phyloP scores from a whole-genome alignment of 2,797 vertebrate genomes.

The Acomys russatus region DNA sequence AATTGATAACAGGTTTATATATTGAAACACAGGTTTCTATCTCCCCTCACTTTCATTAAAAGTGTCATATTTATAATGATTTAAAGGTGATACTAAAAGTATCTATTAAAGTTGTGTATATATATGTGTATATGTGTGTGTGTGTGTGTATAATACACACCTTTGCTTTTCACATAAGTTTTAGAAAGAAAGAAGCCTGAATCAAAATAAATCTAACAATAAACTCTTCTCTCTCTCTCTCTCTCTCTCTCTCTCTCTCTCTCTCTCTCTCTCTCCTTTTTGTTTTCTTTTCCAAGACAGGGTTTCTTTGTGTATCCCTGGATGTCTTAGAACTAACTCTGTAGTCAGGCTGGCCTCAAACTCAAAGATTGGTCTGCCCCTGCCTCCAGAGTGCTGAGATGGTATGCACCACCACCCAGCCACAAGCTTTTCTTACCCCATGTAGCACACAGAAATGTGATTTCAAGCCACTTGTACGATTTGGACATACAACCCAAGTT shows the following conservation, averaged over 20 bases:
- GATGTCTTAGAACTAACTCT: neutral
- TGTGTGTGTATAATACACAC: no score
- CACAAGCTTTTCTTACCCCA: slow-evolving; percentile 12
- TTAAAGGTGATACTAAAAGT: neutral
- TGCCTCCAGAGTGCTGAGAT: neutral
- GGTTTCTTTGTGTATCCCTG: neutral
- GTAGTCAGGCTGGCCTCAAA: neutral
- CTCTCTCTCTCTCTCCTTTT: neutral
- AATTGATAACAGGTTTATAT: neutral
- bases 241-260: neutral
- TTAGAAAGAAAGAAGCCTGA: neutral
- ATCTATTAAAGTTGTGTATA: neutral
- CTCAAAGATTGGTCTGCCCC: neutral
- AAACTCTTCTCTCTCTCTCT: neutral
- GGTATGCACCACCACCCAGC: neutral
- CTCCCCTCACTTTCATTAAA: slow-evolving; percentile 4
- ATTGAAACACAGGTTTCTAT: slow-evolving; percentile 4
- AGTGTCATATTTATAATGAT: neutral
- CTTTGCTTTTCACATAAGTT: slow-evolving; percentile 41
- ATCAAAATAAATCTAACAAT: neutral
- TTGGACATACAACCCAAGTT: neutral
- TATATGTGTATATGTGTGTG: no score
- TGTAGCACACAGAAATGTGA: neutral
- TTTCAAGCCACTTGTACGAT: neutral
- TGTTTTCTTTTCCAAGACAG: neutral